Conservation (phyloP, 2,888 invertebrate species). For the Polyommatus icarus region DNA sequence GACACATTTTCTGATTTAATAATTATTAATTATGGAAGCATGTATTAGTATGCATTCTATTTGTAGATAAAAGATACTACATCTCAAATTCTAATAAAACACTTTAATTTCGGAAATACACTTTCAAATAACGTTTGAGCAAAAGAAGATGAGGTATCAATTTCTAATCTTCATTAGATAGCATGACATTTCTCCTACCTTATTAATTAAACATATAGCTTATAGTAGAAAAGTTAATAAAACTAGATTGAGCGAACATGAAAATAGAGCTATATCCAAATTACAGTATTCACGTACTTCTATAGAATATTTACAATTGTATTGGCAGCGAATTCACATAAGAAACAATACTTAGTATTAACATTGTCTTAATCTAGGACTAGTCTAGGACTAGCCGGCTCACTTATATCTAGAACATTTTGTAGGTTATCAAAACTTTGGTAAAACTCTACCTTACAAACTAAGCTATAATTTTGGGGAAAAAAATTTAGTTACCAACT, state of each 20-base stretch:
- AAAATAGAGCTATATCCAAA: neutral
- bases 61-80: no score
- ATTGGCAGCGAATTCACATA: conserved; percentile 30
- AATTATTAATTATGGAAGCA: no score
- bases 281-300: neutral
- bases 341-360: conserved; percentile 25
- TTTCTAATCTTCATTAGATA: no score
- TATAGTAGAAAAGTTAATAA: neutral
- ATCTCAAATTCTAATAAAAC: no score
- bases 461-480: neutral
- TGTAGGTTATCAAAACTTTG: conserved; percentile 7
- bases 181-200: neutral
- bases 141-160: no score
- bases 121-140: no score
- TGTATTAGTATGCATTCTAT: no score
- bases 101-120: neutral
- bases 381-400: conserved; percentile 25
- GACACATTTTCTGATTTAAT: no score
- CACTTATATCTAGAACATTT: neutral
- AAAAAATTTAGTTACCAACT: neutral
- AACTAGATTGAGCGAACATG: conserved; percentile 1
- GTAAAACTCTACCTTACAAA: conserved; percentile 14
- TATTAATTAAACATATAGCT: neutral
- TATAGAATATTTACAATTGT: conserved; percentile 28
- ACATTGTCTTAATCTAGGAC: neutral